These are phyloP conservation scores for Siphonodentalium dalli DNA, from an alignment of 2,888 invertebrate genomes.

Conservation along the genomic window DNA sequence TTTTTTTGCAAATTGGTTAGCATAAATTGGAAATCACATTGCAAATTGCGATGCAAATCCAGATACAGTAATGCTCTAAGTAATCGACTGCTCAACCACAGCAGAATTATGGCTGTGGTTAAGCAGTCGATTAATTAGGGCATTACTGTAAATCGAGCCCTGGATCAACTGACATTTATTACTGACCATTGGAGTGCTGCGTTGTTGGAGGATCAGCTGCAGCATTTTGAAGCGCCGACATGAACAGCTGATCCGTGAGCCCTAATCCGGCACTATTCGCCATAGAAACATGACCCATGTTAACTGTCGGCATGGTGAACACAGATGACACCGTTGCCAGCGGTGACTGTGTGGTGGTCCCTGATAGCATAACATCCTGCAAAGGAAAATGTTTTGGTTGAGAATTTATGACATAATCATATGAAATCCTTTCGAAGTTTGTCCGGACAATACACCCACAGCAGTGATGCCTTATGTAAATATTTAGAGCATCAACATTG, in stretches of 20 bases:
- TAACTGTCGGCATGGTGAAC: slow-evolving; percentile 56
- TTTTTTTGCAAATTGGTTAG: too few species aligned
- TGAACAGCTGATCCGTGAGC: slow-evolving; percentile 56
- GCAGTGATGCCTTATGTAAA: not conserved
- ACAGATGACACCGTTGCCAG: slow-evolving; percentile 57
- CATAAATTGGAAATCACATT: too few species aligned
- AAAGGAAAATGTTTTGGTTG: too few species aligned
- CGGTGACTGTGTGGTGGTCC: slow-evolving; percentile 62
- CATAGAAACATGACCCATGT: slow-evolving; percentile 52
- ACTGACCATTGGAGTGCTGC: slow-evolving; percentile 18
- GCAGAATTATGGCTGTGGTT: too few species aligned
- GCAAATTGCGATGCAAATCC: too few species aligned
- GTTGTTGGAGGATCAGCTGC: slow-evolving; percentile 43
- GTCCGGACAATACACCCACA: not conserved
- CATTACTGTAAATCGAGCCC: too few species aligned
- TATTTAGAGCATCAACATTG: not conserved
- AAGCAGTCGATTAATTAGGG: too few species aligned
- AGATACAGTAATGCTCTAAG: too few species aligned
- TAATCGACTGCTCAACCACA: too few species aligned
- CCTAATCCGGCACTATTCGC: slow-evolving; percentile 45
- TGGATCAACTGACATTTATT: not conserved
- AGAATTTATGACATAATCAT: not conserved
- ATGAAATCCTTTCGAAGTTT: not conserved
- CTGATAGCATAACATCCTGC: slow-evolving; percentile 65
- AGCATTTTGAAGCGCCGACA: slow-evolving; percentile 52